phyloP scores from a whole-genome alignment of 2,888 invertebrate species.

The Branchipolynoe longqiensis region DNA sequence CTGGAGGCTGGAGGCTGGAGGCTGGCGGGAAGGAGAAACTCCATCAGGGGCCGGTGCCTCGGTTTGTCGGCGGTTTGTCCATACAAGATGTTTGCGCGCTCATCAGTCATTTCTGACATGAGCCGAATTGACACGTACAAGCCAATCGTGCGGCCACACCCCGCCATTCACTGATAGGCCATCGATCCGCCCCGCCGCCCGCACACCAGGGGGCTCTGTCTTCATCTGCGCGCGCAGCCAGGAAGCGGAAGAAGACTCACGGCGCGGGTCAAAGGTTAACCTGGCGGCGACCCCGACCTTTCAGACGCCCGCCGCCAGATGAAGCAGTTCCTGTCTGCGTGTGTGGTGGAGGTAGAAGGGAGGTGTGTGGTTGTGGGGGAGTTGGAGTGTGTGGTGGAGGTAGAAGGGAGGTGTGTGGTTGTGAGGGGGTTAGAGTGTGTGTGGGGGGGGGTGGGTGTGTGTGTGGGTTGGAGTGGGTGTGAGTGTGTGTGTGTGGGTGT shows the following conservation, averaged over 20 bases:
- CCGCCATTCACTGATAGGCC: conserved; percentile 47
- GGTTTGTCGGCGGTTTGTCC: conserved; percentile 52
- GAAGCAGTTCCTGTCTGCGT: conserved; percentile 26
- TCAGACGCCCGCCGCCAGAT: conserved; percentile 25
- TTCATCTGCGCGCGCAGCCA: conserved; percentile 52
- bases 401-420: background rate
- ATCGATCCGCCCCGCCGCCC: conserved; percentile 15
- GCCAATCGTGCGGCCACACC: conserved; percentile 34
- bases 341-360: background rate
- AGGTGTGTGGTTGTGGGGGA: background rate
- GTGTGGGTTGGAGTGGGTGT: too few relatives aligned
- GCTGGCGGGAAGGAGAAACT: background rate
- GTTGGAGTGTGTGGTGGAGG: background rate
- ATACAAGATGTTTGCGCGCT: conserved; percentile 56
- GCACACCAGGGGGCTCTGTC: background rate
- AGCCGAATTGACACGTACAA: conserved; percentile 59
- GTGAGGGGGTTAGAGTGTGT: background rate
- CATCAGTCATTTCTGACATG: conserved; percentile 59
- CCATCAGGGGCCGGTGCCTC: background rate
- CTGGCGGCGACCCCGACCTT: conserved; percentile 19
- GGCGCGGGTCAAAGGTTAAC: conserved; percentile 38
- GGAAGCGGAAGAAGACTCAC: conserved; percentile 47
- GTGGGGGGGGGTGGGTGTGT: background rate
- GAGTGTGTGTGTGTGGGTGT: too few relatives aligned
- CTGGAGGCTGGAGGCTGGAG: conserved; percentile 1